phyloP scores from a whole-genome alignment of 2,888 invertebrate genomes.

The Eueremaeus valkanovi region DNA sequence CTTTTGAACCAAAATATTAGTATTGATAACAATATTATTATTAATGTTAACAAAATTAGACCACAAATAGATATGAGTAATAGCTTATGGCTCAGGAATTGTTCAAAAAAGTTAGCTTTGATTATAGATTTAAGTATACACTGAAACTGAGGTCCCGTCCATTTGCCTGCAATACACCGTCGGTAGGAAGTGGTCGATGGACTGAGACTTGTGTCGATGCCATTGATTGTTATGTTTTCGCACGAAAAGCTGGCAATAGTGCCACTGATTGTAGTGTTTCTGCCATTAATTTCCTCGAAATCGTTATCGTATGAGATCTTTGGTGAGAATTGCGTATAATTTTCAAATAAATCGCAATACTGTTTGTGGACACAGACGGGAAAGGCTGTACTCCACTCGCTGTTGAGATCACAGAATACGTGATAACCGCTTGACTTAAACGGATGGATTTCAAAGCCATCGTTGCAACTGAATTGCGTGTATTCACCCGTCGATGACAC shows the following conservation, averaged over 20 bases:
- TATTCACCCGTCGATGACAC: not conserved
- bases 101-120: not conserved
- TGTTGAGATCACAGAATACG: not conserved
- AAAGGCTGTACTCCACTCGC: not conserved
- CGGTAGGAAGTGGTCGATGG: not conserved
- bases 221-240: slow-evolving; percentile 24
- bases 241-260: slow-evolving; percentile 10
- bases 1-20: not conserved
- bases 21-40: not conserved
- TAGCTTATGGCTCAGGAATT: not conserved
- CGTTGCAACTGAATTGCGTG: not conserved
- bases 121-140: not conserved
- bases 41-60: not conserved
- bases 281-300: slow-evolving; percentile 1
- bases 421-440: not conserved
- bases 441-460: not conserved
- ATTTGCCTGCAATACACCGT: not conserved
- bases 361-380: not conserved
- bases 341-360: not conserved
- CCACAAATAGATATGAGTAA: not conserved
- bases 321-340: not conserved
- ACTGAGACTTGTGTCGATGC: not conserved
- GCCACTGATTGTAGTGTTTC: not conserved
- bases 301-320: slow-evolving; percentile 37
- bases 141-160: not conserved